Base-by-base conservation (phyloP, 2,888 invertebrate species). In the Ophonus ardosiacus region DNA sequence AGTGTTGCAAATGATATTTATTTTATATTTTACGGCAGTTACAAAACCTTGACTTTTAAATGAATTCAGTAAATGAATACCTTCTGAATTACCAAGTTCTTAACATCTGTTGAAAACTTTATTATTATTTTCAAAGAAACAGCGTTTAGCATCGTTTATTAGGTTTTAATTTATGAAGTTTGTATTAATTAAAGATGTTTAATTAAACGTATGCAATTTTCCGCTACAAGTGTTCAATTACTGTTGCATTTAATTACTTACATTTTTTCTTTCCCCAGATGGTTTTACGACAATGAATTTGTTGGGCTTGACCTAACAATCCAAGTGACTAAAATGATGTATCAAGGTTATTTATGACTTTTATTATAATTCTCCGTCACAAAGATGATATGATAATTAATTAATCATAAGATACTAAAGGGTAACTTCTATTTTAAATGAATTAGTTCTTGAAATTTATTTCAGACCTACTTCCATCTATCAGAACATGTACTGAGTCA, bases 161-260 rank as follows among this genome's bases (percentile, higher is more conserved):
- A 84, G 31, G 78, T 78, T 24, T 40, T 84, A 84, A 84, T 76
- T 83, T 76, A 83, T 83, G 76, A 74, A 83, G 83, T 76, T 76
- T 43, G 61, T 83, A 83, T 83, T 83, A 83, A 83, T 83, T 83
- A 83, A 68, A 74, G 74, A 74, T 76, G 83, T 76, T 83, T 83
- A 83, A 83, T 84, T 84, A 84, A 84, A 78, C 78, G 76, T 63
- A 84, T 84, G 84, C 84, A 78, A 61, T 84, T 84, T 84, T 38
- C 78, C 74, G 83, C 31, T 61, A 61, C 57, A 43, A 83, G 51
- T 76, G 74, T 76, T 76, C 76, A 63, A 71, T 74, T 74, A 61
- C 40, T 74, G 43, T 17, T 17, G 71, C 18, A 71, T 82, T 81
- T 68, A 82, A 21, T 31, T 68, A 10, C 43, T 74, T 43, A 43